Conservation (phyloP, 1,140 invertebrate species). For the Oncopeltus fasciatus region DNA sequence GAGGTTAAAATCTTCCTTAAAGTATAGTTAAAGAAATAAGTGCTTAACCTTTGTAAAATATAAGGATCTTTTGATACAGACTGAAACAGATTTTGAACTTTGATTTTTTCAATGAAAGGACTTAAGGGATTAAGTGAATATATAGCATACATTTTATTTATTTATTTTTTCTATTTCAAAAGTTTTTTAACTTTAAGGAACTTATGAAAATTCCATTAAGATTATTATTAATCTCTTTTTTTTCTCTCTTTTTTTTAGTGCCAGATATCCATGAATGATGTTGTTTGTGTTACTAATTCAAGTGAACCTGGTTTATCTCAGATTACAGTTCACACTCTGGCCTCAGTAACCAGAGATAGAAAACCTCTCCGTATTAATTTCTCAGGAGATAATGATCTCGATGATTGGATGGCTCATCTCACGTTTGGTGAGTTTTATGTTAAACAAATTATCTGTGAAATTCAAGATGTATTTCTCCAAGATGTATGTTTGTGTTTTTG, state of each 20-base stretch:
- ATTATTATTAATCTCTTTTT: neutral
- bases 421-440: conserved; percentile 39
- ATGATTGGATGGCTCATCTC: conserved; percentile 71
- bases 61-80: too few relatives aligned
- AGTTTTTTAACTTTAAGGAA: neutral
- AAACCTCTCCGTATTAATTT: conserved; percentile 52
- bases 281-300: conserved; percentile 54
- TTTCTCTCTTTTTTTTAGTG: conserved; percentile 31
- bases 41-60: too few relatives aligned
- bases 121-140: too few relatives aligned
- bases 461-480: too few relatives aligned
- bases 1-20: too few relatives aligned
- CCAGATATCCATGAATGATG: conserved; percentile 48
- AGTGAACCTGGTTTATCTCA: conserved; percentile 61
- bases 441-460: too few relatives aligned
- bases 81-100: too few relatives aligned
- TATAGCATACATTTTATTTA: too few relatives aligned
- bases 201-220: neutral
- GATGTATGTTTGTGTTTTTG: too few relatives aligned
- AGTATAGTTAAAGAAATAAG: too few relatives aligned
- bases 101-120: too few relatives aligned
- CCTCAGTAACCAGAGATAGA: conserved; percentile 34
- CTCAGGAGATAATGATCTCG: conserved; percentile 60
- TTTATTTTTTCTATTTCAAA: too few relatives aligned
- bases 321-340: conserved; percentile 52